Percentiles rank a stretch among this genome's conserved stretches.
These are phyloP conservation scores for Labroides dimidiatus DNA, from an alignment of 2,797 vertebrate species.

Conservation along the genomic window DNA sequence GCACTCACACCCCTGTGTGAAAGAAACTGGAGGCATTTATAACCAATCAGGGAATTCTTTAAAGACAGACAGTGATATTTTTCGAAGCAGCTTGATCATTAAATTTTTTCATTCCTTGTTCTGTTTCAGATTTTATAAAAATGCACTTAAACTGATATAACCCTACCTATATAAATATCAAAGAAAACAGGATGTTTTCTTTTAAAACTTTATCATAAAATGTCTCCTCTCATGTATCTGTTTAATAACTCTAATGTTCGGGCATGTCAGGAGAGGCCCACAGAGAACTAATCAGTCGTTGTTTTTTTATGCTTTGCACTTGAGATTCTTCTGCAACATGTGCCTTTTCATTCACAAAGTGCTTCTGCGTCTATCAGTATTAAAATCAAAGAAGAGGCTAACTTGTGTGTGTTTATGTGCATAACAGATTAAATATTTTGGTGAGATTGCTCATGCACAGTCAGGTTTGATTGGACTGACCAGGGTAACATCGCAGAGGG, in stretches of 20 bases:
- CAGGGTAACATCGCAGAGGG: slow-evolving; percentile 8
- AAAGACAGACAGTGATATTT: not conserved
- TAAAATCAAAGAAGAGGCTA: slow-evolving; percentile 38
- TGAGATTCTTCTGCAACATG: slow-evolving; percentile 55
- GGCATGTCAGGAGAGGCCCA: slow-evolving; percentile 55
- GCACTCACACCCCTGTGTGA: not conserved
- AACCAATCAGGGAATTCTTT: slow-evolving; percentile 8
- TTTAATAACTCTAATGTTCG: slow-evolving; percentile 38
- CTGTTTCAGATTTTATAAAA: not conserved
- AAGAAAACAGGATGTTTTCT: no score
- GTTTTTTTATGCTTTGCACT: slow-evolving; percentile 57
- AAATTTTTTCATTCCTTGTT: not conserved
- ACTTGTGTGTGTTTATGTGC: slow-evolving; percentile 9
- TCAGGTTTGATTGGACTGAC: slow-evolving; percentile 26
- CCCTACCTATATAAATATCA: no score
- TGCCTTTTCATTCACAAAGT: slow-evolving; percentile 50
- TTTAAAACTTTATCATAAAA: not conserved
- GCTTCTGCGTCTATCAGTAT: slow-evolving; percentile 52
- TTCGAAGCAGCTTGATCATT: not conserved
- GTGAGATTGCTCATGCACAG: slow-evolving; percentile 3
- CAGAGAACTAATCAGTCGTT: slow-evolving; percentile 73
- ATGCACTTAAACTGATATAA: no score
- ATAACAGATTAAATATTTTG: slow-evolving; percentile 8
- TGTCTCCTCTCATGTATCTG: slow-evolving; percentile 31
- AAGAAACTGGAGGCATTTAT: not conserved